Evolutionary conservation across 64 coral and sea anemone species (phyloP).

Genomic region (Acropora yongei): DNA sequence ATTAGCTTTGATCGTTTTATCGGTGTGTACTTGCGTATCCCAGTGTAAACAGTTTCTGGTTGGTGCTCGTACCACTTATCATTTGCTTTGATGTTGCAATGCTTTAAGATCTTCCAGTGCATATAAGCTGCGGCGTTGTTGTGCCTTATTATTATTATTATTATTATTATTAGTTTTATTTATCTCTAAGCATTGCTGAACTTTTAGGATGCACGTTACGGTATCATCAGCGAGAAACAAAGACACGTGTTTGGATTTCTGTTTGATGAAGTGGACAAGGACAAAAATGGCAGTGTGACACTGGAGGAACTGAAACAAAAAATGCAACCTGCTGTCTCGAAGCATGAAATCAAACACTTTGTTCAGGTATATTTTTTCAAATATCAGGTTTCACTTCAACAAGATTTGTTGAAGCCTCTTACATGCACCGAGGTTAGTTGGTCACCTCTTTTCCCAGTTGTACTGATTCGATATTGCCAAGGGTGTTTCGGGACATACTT

Average conservation of each 20-base stretch:
- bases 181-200: neutral
- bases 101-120: no score
- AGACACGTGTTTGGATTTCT: conserved; percentile 76
- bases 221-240: conserved; percentile 87
- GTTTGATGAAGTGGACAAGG: conserved; percentile 97
- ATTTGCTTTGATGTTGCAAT: no score
- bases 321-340: conserved; percentile 76
- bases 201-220: conserved; percentile 77
- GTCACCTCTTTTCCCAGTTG: no score
- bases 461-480: no score
- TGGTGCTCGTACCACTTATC: no score
- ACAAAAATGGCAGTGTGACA: conserved; percentile 93
- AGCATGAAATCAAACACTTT: conserved; percentile 87
- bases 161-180: neutral
- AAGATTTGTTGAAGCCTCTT: neutral
- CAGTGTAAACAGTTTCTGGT: no score
- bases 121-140: no score
- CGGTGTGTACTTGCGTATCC: no score
- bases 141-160: no score
- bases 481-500: no score
- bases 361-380: conserved; percentile 60
- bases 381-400: no score
- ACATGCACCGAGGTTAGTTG: neutral
- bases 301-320: conserved; percentile 89
- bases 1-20: no score